Evolutionary conservation across 2,797 vertebrate species (phyloP), one percentile per base, ranked within the genome.

Genomic region (Paguma larvata): DNA sequence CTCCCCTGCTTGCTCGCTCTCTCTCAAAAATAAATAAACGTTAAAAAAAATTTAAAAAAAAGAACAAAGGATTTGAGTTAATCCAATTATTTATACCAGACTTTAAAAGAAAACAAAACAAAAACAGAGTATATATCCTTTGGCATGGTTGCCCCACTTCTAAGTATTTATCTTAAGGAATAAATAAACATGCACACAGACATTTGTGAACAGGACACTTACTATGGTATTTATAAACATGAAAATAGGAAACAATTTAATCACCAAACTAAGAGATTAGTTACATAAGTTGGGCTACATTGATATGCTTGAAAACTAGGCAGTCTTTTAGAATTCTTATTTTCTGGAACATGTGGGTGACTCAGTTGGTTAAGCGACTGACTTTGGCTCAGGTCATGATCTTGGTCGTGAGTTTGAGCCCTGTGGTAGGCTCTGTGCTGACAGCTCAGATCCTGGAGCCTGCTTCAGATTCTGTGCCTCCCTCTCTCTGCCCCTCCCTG

Each of bases 191-290:
- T n/a, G 21, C 25, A 53, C 19, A 95, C 3, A 92, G 63, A 90
- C 70, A 91, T 78, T 63, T 84, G 59, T 80, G 62, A 96, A 63
- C 15, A 83, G 38, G 51, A 62, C 73, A 94, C 73, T 85, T 95
- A 78, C 25, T 48, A 38, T 41, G 65, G 9, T 41, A 79, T 51
- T 94, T 85, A 25, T 68, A 93, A 85, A 70, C 51, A 85, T 65
- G 79, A 94, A 96, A 89, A 85, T 30, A 93, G n/a, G 38, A 79
- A 94, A 62, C 23, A 91, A 89, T 70, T 16, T 87, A 88, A 95
- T 32, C 70, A 62, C 27, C 44, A 92, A 96, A 56, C 34, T 67
- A 63, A 95, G 62, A 9, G 46, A 92, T 89, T 91, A 80, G 34
- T 46, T 95, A 32, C 30, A 79, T 72, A 95, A 93, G 85, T 77